Base-by-base conservation (phyloP, 2,797 vertebrate species). In the Betta splendens region DNA sequence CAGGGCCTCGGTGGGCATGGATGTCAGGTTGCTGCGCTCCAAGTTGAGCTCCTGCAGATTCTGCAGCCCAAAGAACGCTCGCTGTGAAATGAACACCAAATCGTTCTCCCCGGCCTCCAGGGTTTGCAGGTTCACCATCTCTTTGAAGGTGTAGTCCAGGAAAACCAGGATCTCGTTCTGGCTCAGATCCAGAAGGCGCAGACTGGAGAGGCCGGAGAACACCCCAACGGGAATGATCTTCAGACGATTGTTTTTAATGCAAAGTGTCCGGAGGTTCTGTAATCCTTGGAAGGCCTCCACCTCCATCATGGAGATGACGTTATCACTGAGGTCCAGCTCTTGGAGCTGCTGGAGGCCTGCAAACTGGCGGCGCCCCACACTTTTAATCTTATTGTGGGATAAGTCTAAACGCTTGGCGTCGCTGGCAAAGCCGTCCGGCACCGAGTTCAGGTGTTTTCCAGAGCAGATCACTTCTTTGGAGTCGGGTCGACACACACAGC, bases 141-240 rank as follows among this genome's bases (percentile, higher is more conserved):
- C 94, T 44, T 82, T 85, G 73, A 97, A 97, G 9, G 94, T 93
- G 40, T 93, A 92, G 48, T 97, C 95, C 46, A 96, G 83, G 64
- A 97, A 93, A 17, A 97, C 91, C 38, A 96, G 92, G 18, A 97
- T 94, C 82, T 95, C 93, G 69, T 97, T 97, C 68, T 93, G 89
- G 49, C 95, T 93, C 46, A 96, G 70, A 61, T 96, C 95, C 25
- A 97, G 82, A 44, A 89, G 73, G 0, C 84, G 90, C 54, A 96
- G 89, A 62, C 75, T 84, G 1, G 91, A 68, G 18, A 96, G 77
- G 4, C 94, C 94, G 0, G 92, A 88, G 56, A 97, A 95, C 40
- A 94, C 88, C 3, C 94, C 94, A 0, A 94, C 92, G 0, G 93
- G 91, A 52, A 97, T 65, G 51, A 96, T 94, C 77, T 94, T 94